These are phyloP conservation scores for Galeruca laticollis DNA, from an alignment of 2,888 invertebrate species.

Conservation along the genomic window DNA sequence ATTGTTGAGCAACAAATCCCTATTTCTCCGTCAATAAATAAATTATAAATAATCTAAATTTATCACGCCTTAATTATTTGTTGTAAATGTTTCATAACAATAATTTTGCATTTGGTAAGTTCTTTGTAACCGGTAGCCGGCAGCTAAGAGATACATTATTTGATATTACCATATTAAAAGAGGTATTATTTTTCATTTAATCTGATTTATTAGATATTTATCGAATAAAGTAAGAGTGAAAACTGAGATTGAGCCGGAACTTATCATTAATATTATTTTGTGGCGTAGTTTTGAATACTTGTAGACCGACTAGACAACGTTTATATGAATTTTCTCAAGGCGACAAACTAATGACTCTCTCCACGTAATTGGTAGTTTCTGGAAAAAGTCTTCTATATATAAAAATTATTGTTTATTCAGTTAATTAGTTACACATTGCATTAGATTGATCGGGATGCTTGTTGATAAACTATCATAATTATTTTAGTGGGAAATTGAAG, in stretches of 20 bases:
- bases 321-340: not conserved
- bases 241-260: not conserved
- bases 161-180: constrained; percentile 29
- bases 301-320: not conserved
- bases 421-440: no score
- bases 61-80: constrained; percentile 38
- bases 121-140: constrained; percentile 25
- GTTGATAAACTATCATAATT: no score
- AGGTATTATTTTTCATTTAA: constrained; percentile 2
- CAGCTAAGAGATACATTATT: constrained; percentile 30
- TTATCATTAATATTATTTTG: not conserved
- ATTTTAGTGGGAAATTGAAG: no score
- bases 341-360: not conserved
- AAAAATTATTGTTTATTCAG: no score
- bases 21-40: constrained; percentile 33
- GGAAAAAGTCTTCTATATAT: no score
- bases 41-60: constrained; percentile 38
- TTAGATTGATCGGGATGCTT: no score
- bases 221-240: not conserved
- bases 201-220: not conserved
- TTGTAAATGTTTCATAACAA: constrained; percentile 36
- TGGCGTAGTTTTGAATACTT: not conserved
- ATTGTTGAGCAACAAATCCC: constrained; percentile 32
- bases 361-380: not conserved
- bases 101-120: constrained; percentile 24